Evolutionary conservation across 2,888 invertebrate species (phyloP).

Genomic region (Chironomus riparius): DNA sequence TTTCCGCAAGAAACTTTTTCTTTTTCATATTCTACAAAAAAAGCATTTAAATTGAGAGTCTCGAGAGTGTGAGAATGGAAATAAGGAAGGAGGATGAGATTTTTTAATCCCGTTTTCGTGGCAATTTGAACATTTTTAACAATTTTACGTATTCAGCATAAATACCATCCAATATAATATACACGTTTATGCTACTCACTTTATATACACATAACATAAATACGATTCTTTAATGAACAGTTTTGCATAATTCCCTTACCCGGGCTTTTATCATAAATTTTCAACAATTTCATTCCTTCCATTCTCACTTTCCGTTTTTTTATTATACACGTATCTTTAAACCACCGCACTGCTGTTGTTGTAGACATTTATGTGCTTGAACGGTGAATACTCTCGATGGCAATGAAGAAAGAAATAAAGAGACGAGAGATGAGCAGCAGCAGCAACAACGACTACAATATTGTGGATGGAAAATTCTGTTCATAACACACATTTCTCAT

Average conservation of each 20-base stretch:
- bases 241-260: background rate
- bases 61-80: background rate
- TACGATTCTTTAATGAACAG: background rate
- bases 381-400: background rate
- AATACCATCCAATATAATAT: background rate
- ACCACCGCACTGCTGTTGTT: background rate
- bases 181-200: background rate
- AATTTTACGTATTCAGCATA: background rate
- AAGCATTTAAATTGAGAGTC: too few species aligned
- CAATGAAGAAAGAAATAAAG: too few species aligned
- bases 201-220: background rate
- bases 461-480: background rate
- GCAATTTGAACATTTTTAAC: background rate
- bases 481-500: conserved; percentile 10
- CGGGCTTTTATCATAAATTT: background rate
- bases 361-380: background rate
- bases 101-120: background rate
- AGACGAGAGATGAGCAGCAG: too few species aligned
- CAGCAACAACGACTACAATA: background rate
- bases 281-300: background rate
- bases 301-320: background rate
- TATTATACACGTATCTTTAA: background rate
- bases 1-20: too few species aligned
- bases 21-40: too few species aligned
- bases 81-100: background rate